Base-by-base conservation (phyloP, 2,113 vertebrate genomes). In the Montifringilla adamsi region DNA sequence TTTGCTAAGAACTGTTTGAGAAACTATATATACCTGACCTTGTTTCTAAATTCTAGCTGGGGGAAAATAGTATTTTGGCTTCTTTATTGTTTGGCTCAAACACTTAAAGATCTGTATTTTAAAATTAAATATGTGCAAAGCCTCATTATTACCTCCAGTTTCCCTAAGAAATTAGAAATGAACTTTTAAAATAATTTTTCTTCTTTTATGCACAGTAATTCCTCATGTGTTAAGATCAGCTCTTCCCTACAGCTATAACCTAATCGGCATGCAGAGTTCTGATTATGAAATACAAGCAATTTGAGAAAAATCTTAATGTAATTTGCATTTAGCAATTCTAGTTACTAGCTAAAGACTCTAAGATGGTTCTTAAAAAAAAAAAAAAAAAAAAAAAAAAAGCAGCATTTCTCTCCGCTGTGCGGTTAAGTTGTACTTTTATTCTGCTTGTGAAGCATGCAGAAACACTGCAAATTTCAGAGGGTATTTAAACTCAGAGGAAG, bases 131-230 rank as follows among this genome's bases (percentile, higher is more conserved):
- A 41, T 0, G 2, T 90, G 43, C 31, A 90, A 94, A 94, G 37
- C 26, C 52, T 80, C 37, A 73, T 91, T 87, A 90, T 76, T 84
- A 50, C 46, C 68, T 93, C 23, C 24, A 60, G 33, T 83, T 96
- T 94, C 59, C 73, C 31, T 52, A 66, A 93, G 66, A 95, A 94
- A 93, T 86, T 77, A 82, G 62, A 96, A 91, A 94, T 64, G 9
- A 96, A 94, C 79, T 94, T 96, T 91, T 73, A 84, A 94, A 95
- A 96, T 90, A 66, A 63, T 37, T 94, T 92, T 95, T 81, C 47
- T 93, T 91, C 33, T 76, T 88, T 80, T 67, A 74, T 2, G 1
- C 33, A 75, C 56, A 88, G 47, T 90, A 95, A 90, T 95, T 97
- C 72, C 67, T 95, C 56, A 43, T 87, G 56, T 94, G 66, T 94